Conservation (phyloP, 2,797 vertebrate species). For the Galaxias olidus region DNA sequence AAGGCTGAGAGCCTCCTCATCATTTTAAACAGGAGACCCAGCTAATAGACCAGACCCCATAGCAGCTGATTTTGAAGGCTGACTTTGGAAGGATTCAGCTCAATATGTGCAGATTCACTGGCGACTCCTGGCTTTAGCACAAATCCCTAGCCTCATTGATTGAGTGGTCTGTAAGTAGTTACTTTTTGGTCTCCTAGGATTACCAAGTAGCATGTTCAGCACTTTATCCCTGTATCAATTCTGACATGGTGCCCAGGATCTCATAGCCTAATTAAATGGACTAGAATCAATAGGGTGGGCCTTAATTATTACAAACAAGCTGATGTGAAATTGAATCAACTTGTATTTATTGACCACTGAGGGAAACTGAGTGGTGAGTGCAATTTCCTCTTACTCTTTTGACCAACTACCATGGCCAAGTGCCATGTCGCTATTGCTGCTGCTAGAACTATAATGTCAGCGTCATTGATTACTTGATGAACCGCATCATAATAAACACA, state of each 20-base stretch:
- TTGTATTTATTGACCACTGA: conserved; percentile 32
- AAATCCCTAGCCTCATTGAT: conserved; percentile 69
- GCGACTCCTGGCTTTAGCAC: conserved; percentile 54
- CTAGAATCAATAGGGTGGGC: conserved; percentile 61
- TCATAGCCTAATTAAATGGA: conserved; percentile 73
- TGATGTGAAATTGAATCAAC: conserved; percentile 37
- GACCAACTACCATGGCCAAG: no score
- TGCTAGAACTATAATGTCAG: no score
- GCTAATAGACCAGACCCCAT: not conserved
- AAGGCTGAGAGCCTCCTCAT: not conserved
- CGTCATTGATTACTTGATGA: no score
- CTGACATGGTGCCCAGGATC: conserved; percentile 53
- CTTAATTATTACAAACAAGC: conserved; percentile 55
- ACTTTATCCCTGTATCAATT: conserved; percentile 68
- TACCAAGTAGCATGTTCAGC: conserved; percentile 69
- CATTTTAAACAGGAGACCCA: not conserved
- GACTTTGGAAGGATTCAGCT: conserved; percentile 56
- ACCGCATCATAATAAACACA: no score
- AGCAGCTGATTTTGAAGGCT: conserved; percentile 25
- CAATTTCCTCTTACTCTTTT: conserved; percentile 1
- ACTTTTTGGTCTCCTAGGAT: conserved; percentile 62
- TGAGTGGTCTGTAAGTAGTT: conserved; percentile 70
- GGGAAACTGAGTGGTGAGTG: conserved; percentile 6
- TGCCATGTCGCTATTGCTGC: no score
- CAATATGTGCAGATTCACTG: conserved; percentile 51